Conservation (phyloP, 2,113 vertebrate species). For the Malurus elegans region DNA sequence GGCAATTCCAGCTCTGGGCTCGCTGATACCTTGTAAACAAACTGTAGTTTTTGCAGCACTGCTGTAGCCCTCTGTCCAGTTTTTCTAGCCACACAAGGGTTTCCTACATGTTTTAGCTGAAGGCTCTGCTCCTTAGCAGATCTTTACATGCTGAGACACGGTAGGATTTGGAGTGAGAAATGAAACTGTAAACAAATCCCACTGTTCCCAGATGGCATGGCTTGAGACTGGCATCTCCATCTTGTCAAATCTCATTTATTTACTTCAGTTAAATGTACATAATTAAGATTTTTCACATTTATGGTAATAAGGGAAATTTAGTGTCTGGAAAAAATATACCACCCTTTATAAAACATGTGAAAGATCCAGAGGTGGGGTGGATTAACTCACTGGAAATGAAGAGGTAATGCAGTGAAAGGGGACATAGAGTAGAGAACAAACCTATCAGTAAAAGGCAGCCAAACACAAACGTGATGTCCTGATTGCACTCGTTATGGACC, state of each 20-base stretch:
- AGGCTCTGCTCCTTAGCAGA: neutral
- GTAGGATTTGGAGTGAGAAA: constrained; percentile 30
- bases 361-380: neutral
- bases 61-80: neutral
- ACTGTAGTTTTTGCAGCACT: neutral
- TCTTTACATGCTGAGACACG: neutral
- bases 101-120: neutral
- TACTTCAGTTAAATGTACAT: neutral
- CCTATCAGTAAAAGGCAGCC: neutral
- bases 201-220: constrained; percentile 51
- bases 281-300: neutral
- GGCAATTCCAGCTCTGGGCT: neutral
- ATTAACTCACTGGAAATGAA: neutral
- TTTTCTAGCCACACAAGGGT: neutral
- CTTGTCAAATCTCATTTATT: constrained; percentile 35
- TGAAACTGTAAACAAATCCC: constrained; percentile 38
- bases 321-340: neutral
- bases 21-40: neutral
- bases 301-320: neutral
- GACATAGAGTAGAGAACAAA: neutral
- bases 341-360: neutral
- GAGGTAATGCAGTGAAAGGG: neutral
- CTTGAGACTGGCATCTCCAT: constrained; percentile 8
- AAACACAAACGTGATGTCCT: neutral
- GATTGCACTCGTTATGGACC: neutral